These are phyloP conservation scores for Hetaerina americana DNA, from an alignment of 1,140 invertebrate species.

Conservation along the genomic window DNA sequence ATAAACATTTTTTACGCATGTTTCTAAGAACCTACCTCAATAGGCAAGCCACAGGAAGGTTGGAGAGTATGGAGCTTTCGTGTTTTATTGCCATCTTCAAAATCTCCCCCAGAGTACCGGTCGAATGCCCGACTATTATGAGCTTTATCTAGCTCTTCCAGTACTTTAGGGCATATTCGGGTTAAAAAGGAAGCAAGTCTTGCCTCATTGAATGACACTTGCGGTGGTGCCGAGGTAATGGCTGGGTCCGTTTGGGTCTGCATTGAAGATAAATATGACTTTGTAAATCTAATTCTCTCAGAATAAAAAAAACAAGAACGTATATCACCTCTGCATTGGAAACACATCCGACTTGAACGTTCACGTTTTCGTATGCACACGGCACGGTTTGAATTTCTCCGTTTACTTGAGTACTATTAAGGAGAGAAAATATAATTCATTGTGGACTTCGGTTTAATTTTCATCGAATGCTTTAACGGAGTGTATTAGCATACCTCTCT, in stretches of 20 bases:
- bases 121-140: slow-evolving; percentile 28
- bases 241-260: neutral
- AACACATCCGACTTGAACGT: neutral
- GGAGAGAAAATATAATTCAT: too few species aligned
- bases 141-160: slow-evolving; percentile 30
- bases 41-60: neutral
- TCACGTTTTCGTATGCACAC: neutral
- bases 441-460: too few species aligned
- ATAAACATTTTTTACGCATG: slow-evolving; percentile 1
- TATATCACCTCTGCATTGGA: neutral
- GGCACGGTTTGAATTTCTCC: neutral
- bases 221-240: neutral
- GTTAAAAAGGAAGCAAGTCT: slow-evolving; percentile 29
- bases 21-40: neutral
- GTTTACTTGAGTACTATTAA: too few species aligned
- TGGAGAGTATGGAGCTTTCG: slow-evolving; percentile 6
- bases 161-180: slow-evolving; percentile 26
- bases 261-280: too few species aligned
- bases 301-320: too few species aligned
- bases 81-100: slow-evolving; percentile 22
- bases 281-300: too few species aligned
- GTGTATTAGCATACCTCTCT: too few species aligned
- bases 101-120: slow-evolving; percentile 23
- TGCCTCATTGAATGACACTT: neutral
- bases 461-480: too few species aligned